Percentiles rank a stretch among this genome's conserved stretches.
These are phyloP conservation scores for Blastobasis adustella DNA, from an alignment of 2,888 invertebrate genomes.

Conservation along the genomic window DNA sequence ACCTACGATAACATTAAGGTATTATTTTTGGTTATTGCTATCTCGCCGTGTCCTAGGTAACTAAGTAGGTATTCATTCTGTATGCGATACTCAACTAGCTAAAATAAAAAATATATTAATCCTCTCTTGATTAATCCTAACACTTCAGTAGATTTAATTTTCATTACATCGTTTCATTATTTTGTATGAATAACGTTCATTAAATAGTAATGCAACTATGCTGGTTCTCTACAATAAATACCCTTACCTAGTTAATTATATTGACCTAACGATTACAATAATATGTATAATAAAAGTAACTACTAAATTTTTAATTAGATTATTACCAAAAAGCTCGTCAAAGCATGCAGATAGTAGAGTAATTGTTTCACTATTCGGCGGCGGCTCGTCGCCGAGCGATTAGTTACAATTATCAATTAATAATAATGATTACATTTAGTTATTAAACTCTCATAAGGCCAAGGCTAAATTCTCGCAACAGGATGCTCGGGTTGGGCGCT, in stretches of 20 bases:
- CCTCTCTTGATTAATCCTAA: slow-evolving; percentile 64
- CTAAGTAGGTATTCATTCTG: slow-evolving; percentile 54
- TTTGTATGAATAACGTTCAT: slow-evolving; percentile 67
- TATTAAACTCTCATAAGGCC: slow-evolving; percentile 74
- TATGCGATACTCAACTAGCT: slow-evolving; percentile 70
- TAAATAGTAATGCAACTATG: slow-evolving; percentile 67
- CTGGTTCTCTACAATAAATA: slow-evolving; percentile 71
- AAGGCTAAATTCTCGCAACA: slow-evolving; percentile 75
- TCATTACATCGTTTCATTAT: slow-evolving; percentile 65
- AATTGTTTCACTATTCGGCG: slow-evolving; percentile 68
- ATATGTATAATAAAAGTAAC: slow-evolving; percentile 56
- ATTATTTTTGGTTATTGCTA: slow-evolving; percentile 75
- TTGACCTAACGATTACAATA: slow-evolving; percentile 65
- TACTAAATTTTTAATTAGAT: slow-evolving; percentile 71
- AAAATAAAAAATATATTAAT: slow-evolving; percentile 75
- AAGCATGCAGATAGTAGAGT: slow-evolving; percentile 73
- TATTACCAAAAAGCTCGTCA: slow-evolving; percentile 75
- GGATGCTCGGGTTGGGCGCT: slow-evolving; percentile 19
- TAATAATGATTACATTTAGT: slow-evolving; percentile 68
- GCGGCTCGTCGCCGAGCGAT: slow-evolving; percentile 54
- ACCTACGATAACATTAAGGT: slow-evolving; percentile 66
- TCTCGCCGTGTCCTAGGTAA: slow-evolving; percentile 49
- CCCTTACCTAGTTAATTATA: slow-evolving; percentile 68
- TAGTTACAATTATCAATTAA: slow-evolving; percentile 48
- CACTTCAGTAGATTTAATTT: slow-evolving; percentile 56